Evolutionary conservation across 1,140 invertebrate species (phyloP), one percentile per base, ranked within the genome.

Genomic region (Littorina saxatilis): DNA sequence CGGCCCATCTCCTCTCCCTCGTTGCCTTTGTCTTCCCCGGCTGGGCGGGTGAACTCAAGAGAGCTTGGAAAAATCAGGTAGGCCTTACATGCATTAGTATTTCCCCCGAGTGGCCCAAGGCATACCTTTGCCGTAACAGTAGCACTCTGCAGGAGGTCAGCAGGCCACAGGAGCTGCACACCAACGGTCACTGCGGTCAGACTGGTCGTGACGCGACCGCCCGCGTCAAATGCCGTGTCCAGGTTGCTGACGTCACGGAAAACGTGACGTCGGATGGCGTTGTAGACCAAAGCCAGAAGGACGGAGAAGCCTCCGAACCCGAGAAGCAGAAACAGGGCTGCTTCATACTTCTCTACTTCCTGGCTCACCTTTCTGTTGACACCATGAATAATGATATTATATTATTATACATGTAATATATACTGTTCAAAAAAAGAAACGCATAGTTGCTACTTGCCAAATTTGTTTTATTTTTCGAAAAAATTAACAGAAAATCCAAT

Each of bases 191-290:
- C 88, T 2, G 87, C 88, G 13, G 88, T 88, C 78, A 90, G 43
- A 63, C 87, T 88, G 7, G 81, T 85, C 35, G 85, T 87, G 47
- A 89, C 86, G 35, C 87, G 85, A 11, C 91, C 91, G 58, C 91
- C 91, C 17, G 91, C 91, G 81, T 92, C 91, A 70, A 92, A 92
- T 11, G 91, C 84, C 58, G 90, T 88, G 83, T 91, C 90, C 9
- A 92, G 83, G 40, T 85, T 90, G 61, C 87, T 81, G 52, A 78
- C 84, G 76, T 92, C 90, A 58, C 89, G 77, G 76, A 85, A 91
- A 32, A 92, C 86, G 70, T 89, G 63, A 73, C 86, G 86, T 47
- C 90, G 85, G 40, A 91, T 85, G 40, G 83, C 73, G 32, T 87
- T 87, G 79, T 91, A 89, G 15, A 83, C 43, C 17, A 87, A n/a